Base-by-base conservation (phyloP, 2,888 invertebrate genomes). In the Caenorhabditis afra region DNA sequence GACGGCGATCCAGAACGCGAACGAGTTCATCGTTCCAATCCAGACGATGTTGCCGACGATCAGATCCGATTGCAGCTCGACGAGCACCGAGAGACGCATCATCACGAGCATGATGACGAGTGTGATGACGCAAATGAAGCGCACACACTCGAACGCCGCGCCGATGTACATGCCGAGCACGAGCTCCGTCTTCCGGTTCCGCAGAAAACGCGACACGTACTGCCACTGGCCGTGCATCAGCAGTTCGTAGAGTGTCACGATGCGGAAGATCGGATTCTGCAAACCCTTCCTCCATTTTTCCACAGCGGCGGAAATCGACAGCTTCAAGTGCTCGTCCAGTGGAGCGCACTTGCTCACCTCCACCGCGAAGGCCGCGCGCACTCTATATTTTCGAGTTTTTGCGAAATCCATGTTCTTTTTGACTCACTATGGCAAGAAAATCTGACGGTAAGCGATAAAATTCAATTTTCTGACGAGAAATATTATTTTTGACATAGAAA, bases 181-280 rank as follows among this genome's bases (percentile, higher is more conserved):
- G 12, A 76, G 37, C 22, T 76, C 55, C 0, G 68, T 49, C 22
- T 52, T 55, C 14, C 45, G 22, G 1, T 44, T 50, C 10, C 50
- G 41, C 45, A 57, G 18, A 49, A 58, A 76, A 20, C 45, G 39
- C 12, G 8, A 14, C 11, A 64, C 11, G 44, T 64, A 68, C 16
- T 61, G 62, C 76, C 76, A 76, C 39, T 68, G 61, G 14, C 50
- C 68, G 52, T 64, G 62, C 5, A 68, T 55, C 44, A 68, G 18
- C 53, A 76, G 18, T 45, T 76, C 76, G 44, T 68, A 76, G 11
- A 64, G 47, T 11, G 76, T 44, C 10, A 76, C 76, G 8, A 76
- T 62, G 35, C 76, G 76, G 61, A 76, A 76, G 16, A 76, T 49
- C 10, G 76, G 68, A 20, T 49, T 61, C 75, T 75, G 55, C 18